Base-by-base conservation (phyloP, 2,888 invertebrate genomes). In the Emmelina monodactyla region DNA sequence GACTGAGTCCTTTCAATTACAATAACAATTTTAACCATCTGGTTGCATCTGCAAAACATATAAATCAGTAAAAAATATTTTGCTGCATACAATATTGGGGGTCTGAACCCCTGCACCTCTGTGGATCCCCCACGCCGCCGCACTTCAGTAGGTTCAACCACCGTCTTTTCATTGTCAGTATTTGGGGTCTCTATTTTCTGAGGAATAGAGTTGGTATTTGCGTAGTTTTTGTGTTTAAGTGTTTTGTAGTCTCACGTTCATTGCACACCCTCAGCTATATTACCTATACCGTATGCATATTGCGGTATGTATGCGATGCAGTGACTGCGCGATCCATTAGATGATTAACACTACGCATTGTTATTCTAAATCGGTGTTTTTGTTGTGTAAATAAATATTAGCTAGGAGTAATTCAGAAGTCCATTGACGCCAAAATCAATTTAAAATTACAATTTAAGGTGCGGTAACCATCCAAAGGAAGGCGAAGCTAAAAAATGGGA, bases 261-360 rank as follows among this genome's bases (percentile, higher is more conserved):
- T 64, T 58, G 61, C 58, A 62, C 72, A 72, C 75, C 76, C 76
- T 64, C 62, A 43, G 55, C 65, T 66, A 7, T 69, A 72, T 71
- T 70, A 60, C 63, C 62, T 69, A 65, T 69, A 71, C 62, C 58
- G 62, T 69, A 66, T 69, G 71, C 72, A 71, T 65, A 66, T 68
- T 68, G 71, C 63, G 72, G 70, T 67, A 19, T 19, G n/a, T 25
- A 25, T 29, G 29, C 14, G 29, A 7, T 14, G 29, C 56, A 52
- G 58, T 54, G n/a, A 70, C 70, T 68, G 67, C 73, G 53, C 64
- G 55, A 69, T 62, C 72, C 75, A 76, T 76, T 75, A 75, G 59
- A 56, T 58, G 65, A 71, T 73, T 73, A 75, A 71, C 64, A 61
- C 59, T 45, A 51, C 44, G 52, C 54, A 64, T 73, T 70, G 65